These are phyloP conservation scores for Betta splendens DNA, from an alignment of 2,797 vertebrate species.

Conservation along the genomic window DNA sequence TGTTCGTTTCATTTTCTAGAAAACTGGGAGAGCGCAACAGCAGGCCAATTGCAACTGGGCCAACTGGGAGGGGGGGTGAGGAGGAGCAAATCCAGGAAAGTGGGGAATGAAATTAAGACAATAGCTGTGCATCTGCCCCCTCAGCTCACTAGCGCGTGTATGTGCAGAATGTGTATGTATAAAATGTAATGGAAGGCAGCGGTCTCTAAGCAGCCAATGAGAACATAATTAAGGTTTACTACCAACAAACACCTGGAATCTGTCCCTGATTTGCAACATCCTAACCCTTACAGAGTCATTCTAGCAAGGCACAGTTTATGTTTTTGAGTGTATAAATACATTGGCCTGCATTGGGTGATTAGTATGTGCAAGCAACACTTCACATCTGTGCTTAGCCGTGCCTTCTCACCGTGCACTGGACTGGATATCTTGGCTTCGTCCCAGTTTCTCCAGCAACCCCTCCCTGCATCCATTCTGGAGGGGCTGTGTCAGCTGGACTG, in stretches of 20 bases:
- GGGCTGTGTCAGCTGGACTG: constrained; percentile 81
- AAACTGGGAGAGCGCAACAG: constrained; percentile 60
- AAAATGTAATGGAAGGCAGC: constrained; percentile 27
- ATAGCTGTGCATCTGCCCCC: constrained; percentile 63
- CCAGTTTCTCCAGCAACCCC: constrained; percentile 75
- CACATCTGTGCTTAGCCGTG: constrained; percentile 60
- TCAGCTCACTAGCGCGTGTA: constrained; percentile 35
- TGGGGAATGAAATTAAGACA: constrained; percentile 76
- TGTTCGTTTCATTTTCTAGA: constrained; percentile 73
- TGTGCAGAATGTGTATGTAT: constrained; percentile 33
- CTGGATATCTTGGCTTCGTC: constrained; percentile 71
- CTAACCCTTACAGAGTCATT: constrained; percentile 23
- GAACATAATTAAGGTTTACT: constrained; percentile 54
- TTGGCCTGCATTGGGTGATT: constrained; percentile 16
- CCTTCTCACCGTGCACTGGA: constrained; percentile 54
- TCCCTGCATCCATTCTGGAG: constrained; percentile 76
- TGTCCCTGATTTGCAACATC: constrained; percentile 31
- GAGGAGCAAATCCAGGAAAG: constrained; percentile 67
- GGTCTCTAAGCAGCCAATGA: constrained; percentile 23
- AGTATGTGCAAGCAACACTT: constrained; percentile 46
- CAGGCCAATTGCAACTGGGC: constrained; percentile 54
- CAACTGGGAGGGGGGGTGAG: constrained; percentile 59
- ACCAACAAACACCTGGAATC: constrained; percentile 62
- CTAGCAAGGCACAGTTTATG: constrained; percentile 21
- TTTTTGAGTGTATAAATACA: constrained; percentile 3